phyloP scores from a whole-genome alignment of 2,113 vertebrate species.

The Bubo blakistoni region DNA sequence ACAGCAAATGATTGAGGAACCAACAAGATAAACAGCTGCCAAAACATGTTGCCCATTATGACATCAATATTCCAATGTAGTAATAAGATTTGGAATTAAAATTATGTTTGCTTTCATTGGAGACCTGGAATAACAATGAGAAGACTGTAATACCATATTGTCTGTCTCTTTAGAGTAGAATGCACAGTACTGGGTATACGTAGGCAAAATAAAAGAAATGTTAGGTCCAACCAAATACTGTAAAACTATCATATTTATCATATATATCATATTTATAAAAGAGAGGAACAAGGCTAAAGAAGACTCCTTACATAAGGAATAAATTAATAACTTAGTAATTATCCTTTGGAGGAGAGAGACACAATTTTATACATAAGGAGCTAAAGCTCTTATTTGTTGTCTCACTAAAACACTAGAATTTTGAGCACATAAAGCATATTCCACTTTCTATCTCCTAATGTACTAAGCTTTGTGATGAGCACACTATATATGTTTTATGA shows the following conservation, averaged over 20 bases:
- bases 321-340: not conserved
- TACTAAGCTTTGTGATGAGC: not conserved
- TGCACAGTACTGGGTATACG: not conserved
- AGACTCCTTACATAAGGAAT: not conserved
- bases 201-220: not conserved
- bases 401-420: constrained; percentile 35
- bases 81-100: constrained; percentile 33
- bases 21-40: constrained; percentile 13
- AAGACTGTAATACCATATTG: not conserved
- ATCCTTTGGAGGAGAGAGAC: not conserved
- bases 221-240: not conserved
- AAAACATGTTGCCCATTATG: constrained; percentile 34
- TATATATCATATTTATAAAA: not conserved
- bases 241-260: not conserved
- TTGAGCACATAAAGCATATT: constrained; percentile 14
- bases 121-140: not conserved
- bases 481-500: constrained; percentile 65
- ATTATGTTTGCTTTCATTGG: constrained; percentile 11
- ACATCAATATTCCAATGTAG: constrained; percentile 15
- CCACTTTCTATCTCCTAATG: not conserved
- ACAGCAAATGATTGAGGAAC: not conserved
- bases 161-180: not conserved
- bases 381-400: constrained; percentile 46
- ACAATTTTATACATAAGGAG: not conserved
- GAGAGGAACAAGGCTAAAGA: not conserved